Conservation (phyloP, 2,113 vertebrate genomes). For the Aphyosemion australe region DNA sequence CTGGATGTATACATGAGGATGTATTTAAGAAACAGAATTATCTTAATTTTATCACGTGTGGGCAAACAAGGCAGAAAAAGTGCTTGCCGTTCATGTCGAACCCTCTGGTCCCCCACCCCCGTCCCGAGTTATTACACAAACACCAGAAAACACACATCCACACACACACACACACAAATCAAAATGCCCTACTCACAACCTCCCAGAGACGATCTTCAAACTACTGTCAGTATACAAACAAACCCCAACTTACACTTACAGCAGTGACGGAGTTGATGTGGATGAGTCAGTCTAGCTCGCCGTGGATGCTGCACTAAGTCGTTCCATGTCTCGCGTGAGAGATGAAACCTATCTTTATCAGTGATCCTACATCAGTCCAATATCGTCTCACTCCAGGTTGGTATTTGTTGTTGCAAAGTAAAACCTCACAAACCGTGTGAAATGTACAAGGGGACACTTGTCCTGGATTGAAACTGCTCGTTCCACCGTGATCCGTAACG, state of each 20-base stretch:
- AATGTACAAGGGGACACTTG: slow-evolving; percentile 21
- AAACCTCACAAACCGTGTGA: slow-evolving; percentile 53
- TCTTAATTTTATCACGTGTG: slow-evolving; percentile 64
- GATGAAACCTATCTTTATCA: slow-evolving; percentile 40
- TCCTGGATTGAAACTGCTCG: slow-evolving; percentile 49
- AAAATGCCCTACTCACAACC: slow-evolving; percentile 74
- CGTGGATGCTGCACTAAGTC: slow-evolving; percentile 25
- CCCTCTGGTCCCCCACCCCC: slow-evolving; percentile 60
- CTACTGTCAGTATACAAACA: slow-evolving; percentile 76
- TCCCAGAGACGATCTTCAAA: slow-evolving; percentile 72
- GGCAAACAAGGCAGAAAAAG: slow-evolving; percentile 68
- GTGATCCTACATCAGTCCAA: slow-evolving; percentile 41
- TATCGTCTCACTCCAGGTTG: slow-evolving; percentile 40
- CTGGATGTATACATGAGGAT: slow-evolving; percentile 73
- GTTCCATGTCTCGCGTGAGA: slow-evolving; percentile 32
- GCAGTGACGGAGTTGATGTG: slow-evolving; percentile 74
- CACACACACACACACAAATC: slow-evolving; percentile 46
- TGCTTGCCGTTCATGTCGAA: slow-evolving; percentile 60
- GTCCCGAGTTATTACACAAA: slow-evolving; percentile 57
- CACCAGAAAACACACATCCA: slow-evolving; percentile 58
- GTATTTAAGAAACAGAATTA: slow-evolving; percentile 71
- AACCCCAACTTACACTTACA: slow-evolving; percentile 86
- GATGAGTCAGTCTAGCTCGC: slow-evolving; percentile 55
- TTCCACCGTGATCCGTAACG: slow-evolving; percentile 18
- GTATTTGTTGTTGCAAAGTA: slow-evolving; percentile 35